Percentiles rank a stretch among this genome's conserved stretches.
Conservation (phyloP, 1,140 invertebrate species). For the Eupeodes corollae region DNA sequence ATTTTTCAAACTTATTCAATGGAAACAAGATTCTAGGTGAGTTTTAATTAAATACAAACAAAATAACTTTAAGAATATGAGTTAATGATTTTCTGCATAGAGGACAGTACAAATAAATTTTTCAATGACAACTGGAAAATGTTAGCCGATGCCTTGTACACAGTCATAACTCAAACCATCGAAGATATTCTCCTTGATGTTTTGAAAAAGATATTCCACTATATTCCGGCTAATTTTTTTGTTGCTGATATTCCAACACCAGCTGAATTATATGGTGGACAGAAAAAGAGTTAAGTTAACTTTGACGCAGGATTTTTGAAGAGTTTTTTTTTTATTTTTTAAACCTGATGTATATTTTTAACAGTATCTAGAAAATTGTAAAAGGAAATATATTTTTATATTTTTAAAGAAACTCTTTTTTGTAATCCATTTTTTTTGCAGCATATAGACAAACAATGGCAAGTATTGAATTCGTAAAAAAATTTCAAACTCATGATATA, state of each 20-base stretch:
- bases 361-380: too few species aligned
- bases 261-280: slow-evolving; percentile 24
- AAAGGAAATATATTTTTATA: too few species aligned
- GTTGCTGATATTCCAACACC: slow-evolving; percentile 44
- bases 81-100: slow-evolving; percentile 32
- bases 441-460: too few species aligned
- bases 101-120: slow-evolving; percentile 57
- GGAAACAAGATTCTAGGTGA: slow-evolving; percentile 33
- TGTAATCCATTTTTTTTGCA: too few species aligned
- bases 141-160: slow-evolving; percentile 50
- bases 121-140: slow-evolving; percentile 57
- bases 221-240: slow-evolving; percentile 52
- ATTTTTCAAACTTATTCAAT: slow-evolving; percentile 33
- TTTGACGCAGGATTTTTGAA: too few species aligned
- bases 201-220: slow-evolving; percentile 50
- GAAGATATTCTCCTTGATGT: slow-evolving; percentile 54
- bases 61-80: too few species aligned
- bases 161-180: slow-evolving; percentile 52
- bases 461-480: too few species aligned
- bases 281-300: too few species aligned
- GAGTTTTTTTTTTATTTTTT: too few species aligned
- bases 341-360: too few species aligned
- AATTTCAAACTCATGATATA: too few species aligned
- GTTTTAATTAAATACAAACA: neutral
- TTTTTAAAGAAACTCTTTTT: too few species aligned